Conservation (phyloP, 2,797 vertebrate genomes). For the Anguilla megastoma region DNA sequence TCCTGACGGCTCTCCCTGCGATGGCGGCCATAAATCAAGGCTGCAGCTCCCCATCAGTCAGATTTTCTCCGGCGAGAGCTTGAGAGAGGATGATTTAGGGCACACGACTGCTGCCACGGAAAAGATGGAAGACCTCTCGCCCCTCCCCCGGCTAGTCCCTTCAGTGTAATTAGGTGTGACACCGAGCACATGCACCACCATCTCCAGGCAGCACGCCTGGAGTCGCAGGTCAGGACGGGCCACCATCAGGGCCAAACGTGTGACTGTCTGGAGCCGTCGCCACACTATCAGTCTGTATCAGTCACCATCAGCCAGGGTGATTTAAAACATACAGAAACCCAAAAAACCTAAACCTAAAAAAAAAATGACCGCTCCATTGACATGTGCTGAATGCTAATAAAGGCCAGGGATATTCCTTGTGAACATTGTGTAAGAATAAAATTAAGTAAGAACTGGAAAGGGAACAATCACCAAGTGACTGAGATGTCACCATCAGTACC, state of each 20-base stretch:
- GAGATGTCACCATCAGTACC: neutral
- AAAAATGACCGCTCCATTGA: neutral
- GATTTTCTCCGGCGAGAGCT: neutral
- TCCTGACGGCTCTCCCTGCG: neutral
- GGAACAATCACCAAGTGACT: neutral
- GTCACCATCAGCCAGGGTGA: neutral
- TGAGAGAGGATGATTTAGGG: slow-evolving; percentile 12
- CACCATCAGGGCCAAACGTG: neutral
- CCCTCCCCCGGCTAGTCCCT: neutral
- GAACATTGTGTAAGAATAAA: neutral
- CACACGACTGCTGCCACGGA: neutral
- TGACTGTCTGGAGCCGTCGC: neutral
- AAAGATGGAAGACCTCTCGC: neutral
- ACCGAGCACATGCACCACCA: neutral
- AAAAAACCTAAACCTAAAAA: neutral
- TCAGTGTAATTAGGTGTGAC: slow-evolving; percentile 10
- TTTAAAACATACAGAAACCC: neutral
- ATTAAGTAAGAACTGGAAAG: neutral
- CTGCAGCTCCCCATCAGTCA: neutral
- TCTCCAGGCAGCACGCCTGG: neutral
- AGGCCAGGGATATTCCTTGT: neutral
- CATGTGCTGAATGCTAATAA: neutral
- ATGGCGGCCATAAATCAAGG: neutral
- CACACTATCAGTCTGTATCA: neutral
- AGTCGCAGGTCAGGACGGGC: neutral